These are phyloP conservation scores for Hyla sarda DNA, from an alignment of 2,113 vertebrate species.

Conservation along the genomic window DNA sequence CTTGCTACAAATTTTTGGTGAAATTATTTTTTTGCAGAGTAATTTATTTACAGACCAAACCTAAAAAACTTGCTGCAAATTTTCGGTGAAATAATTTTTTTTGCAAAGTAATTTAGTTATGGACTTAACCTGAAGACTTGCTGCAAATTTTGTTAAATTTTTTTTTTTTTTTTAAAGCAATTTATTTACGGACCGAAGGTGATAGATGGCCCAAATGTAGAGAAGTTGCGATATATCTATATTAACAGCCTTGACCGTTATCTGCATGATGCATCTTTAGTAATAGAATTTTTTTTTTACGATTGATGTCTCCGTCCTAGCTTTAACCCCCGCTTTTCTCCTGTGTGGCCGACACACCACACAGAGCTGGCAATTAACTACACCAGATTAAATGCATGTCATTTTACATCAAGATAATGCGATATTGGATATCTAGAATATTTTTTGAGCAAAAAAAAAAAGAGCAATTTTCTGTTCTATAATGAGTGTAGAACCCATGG, in stretches of 20 bases:
- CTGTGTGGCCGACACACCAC: constrained; percentile 40
- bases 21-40: neutral
- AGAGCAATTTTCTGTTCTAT: neutral
- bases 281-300: no score
- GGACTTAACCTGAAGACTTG: no score
- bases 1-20: no score
- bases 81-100: no score
- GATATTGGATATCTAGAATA: constrained; percentile 15
- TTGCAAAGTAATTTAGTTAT: no score
- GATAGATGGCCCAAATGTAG: no score
- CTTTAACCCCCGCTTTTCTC: constrained; percentile 18
- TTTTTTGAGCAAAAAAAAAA: constrained; percentile 17
- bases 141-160: neutral
- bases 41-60: neutral
- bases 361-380: constrained; percentile 38
- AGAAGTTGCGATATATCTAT: no score
- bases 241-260: no score
- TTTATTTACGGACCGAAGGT: no score
- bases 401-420: constrained; percentile 38
- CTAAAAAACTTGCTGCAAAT: no score
- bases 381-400: constrained; percentile 47
- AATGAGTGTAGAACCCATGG: neutral
- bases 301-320: neutral
- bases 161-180: no score
- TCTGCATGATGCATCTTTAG: no score